Base-by-base conservation (phyloP, 2,888 invertebrate species). In the Ommatoiulus sabulosus region DNA sequence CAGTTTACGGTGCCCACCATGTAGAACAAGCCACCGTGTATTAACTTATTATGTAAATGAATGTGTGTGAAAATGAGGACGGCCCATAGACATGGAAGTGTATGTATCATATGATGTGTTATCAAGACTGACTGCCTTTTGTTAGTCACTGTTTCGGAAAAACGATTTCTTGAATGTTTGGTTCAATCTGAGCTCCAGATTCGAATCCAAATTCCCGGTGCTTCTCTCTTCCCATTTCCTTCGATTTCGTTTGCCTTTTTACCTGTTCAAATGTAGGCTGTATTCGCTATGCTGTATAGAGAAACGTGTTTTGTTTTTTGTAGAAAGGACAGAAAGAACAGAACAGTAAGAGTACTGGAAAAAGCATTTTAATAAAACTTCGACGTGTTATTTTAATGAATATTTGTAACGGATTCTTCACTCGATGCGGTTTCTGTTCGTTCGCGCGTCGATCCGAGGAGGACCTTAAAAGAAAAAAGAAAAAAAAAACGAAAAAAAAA, bases 331-430 rank as follows among this genome's bases (percentile, higher is more conserved):
- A 72, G 72, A 72, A 72, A 72, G 57, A 57, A 57, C 57, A 57
- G 72, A 72, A 24, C 72, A 24, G 72, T 72, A 24, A 72, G 72
- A 72, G 10, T 72, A 24, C 72, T 72, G 72, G 24, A 48, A 48
- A 72, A 72, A 72, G 72, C 72, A 72, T 72, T 72, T 72, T 24
- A 72, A 72, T 72, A 72, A 72, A 72, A 72, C 72, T 72, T 72
- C 24, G 72, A 72, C 72, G 72, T 72, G 72, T 72, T 72, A 72
- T 72, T 72, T 72, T 72, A 72, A 72, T 72, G 72, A 72, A 72
- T 72, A 72, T 24, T 72, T 72, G 72, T 72, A 72, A 72, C 72
- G 72, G 72, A 72, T 72, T 72, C 72, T 24, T 72, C 72, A 72
- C 72, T 72, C 24, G 72, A 72, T n/a, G 72, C 72, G 24, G 24